Conservation (phyloP, 1,140 invertebrate genomes). For the Drosophila kohkoa region DNA sequence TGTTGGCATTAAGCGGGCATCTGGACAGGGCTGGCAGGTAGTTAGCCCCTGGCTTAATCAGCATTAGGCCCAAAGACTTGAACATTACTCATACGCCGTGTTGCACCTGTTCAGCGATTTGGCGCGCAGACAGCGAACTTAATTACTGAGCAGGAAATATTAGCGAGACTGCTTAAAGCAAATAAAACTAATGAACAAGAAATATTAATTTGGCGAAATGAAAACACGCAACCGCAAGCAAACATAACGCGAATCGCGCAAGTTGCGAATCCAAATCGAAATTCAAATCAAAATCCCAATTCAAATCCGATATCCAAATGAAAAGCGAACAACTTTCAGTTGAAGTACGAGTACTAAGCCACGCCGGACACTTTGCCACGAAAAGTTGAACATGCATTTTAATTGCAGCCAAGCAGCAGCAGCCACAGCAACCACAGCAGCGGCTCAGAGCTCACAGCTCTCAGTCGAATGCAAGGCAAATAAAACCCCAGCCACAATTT, state of each 20-base stretch:
- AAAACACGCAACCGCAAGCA: conserved; percentile 58
- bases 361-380: conserved; percentile 61
- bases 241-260: conserved; percentile 13
- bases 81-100: conserved; percentile 70
- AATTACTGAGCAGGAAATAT: conserved; percentile 81
- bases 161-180: conserved; percentile 66
- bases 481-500: conserved; percentile 73
- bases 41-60: conserved; percentile 19
- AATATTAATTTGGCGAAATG: conserved; percentile 74
- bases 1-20: conserved; percentile 64
- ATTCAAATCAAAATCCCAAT: not conserved
- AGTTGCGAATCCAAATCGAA: not conserved
- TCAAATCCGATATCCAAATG: conserved; percentile 13
- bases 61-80: conserved; percentile 23
- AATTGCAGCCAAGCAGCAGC: conserved; percentile 52
- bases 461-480: conserved; percentile 56
- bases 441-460: conserved; percentile 4
- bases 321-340: conserved; percentile 67
- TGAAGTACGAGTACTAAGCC: conserved; percentile 47
- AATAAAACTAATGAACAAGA: conserved; percentile 82
- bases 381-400: conserved; percentile 81
- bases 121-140: conserved; percentile 42
- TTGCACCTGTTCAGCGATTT: conserved; percentile 59
- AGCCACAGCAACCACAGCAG: conserved; percentile 10
- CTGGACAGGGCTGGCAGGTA: conserved; percentile 18